phyloP scores from a whole-genome alignment of 1,140 invertebrate species.

The Megalopta genalis region DNA sequence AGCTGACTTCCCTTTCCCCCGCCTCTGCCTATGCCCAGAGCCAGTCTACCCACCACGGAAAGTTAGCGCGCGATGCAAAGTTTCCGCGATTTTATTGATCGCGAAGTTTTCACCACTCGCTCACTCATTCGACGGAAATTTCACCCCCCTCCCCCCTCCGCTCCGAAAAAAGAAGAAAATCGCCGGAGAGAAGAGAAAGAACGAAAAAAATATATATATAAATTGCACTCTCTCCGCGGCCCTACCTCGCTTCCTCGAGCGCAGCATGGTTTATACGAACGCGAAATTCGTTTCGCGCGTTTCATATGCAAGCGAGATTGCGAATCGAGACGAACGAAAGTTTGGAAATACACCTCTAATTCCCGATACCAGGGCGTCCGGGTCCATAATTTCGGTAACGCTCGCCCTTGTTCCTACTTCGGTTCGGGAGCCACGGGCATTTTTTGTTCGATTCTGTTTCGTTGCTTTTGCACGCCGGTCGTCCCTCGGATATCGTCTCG shows the following conservation, averaged over 20 bases:
- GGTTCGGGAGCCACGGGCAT: not conserved
- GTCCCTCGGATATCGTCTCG: too few relatives aligned
- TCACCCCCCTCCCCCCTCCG: constrained; percentile 18
- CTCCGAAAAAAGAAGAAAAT: constrained; percentile 30
- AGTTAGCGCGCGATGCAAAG: constrained; percentile 52
- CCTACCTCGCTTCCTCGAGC: too few relatives aligned
- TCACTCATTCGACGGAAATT: constrained; percentile 39
- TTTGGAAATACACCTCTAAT: constrained; percentile 13
- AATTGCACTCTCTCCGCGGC: not conserved
- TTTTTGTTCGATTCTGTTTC: constrained; percentile 2
- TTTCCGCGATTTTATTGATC: constrained; percentile 62
- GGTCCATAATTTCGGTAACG: constrained; percentile 1
- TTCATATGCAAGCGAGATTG: constrained; percentile 1
- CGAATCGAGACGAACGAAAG: constrained; percentile 2
- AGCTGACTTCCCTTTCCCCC: constrained; percentile 3
- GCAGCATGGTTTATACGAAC: constrained; percentile 1
- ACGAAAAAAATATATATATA: too few relatives aligned
- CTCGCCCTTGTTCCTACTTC: not conserved
- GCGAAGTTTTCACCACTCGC: constrained; percentile 42
- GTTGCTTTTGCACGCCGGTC: too few relatives aligned
- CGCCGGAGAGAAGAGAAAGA: too few relatives aligned
- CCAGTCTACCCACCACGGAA: constrained; percentile 17
- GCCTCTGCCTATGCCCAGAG: too few relatives aligned
- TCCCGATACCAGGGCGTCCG: not conserved
- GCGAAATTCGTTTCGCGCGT: constrained; percentile 16